Evolutionary conservation across 2,113 vertebrate genomes (phyloP).

Genomic region (Conger conger): DNA sequence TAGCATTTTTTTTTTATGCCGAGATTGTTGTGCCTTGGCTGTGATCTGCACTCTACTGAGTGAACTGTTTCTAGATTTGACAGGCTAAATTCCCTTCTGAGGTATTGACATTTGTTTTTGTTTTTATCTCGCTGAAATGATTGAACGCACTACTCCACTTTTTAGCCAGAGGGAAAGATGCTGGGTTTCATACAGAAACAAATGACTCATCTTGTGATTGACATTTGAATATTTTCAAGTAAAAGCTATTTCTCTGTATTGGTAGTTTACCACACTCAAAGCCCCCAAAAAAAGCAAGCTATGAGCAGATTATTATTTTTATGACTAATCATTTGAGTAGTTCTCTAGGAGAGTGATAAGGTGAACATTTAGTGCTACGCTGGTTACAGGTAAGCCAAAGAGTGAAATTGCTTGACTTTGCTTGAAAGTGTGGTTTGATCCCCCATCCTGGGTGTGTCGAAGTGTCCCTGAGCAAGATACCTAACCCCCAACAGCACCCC

Average conservation of each 20-base stretch:
- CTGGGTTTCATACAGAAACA: not conserved
- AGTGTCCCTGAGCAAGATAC: no score
- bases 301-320: not conserved
- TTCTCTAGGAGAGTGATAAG: no score
- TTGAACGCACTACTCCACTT: not conserved
- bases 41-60: no score
- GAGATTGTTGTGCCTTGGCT: no score
- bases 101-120: not conserved
- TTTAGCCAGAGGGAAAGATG: not conserved
- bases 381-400: no score
- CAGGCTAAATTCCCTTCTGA: not conserved
- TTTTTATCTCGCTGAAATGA: not conserved
- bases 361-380: no score
- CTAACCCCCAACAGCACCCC: no score
- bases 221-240: conserved; percentile 8
- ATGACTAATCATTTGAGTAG: not conserved
- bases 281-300: not conserved
- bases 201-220: conserved; percentile 21
- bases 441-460: no score
- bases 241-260: not conserved
- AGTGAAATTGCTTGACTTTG: no score
- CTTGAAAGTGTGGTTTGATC: no score
- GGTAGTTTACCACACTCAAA: not conserved
- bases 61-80: no score
- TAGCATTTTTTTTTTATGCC: no score